Base-by-base conservation (phyloP, 2,888 invertebrate genomes). In the Lampropteryx suffumata region DNA sequence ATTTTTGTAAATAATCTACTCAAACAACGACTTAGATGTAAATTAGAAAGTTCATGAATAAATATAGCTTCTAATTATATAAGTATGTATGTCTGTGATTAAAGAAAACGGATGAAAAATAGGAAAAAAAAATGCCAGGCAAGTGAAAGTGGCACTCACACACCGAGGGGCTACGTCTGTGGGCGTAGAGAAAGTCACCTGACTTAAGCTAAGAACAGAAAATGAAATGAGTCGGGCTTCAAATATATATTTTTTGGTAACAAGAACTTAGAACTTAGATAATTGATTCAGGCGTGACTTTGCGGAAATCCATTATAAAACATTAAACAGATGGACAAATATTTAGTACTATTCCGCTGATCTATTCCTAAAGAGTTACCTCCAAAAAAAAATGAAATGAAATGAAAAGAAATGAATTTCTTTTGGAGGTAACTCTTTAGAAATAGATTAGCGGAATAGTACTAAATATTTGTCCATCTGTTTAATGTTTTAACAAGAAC, bases 81-180 rank as follows among this genome's bases (percentile, higher is more conserved):
- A 57, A 55, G 39, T 50, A 33, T 40, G 49, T 49, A 42, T 21
- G 47, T 43, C 26, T 14, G 35, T 45, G 14, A 56, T 57, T 57
- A 48, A 57, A 67, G 70, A 76, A 75, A 78, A 71, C 67, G 59
- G 58, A 67, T 65, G 64, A 75, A 76, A 69, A 80, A 80, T 74
- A 79, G 64, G 63, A 74, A 57, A 76, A n/a, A n/a, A 76, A 79
- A 81, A 80, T 72, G 64, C 62, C 36, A 46, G 42, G 55, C 26
- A 49, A 87, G 87, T 83, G 89, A 89, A 88, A 89, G 89, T 86
- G 67, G 51, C 76, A 79, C 84, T 8, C 81, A 82, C 82, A 88
- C 84, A 61, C 3, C 10, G 7, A 47, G 2, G 55, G 1, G 3
- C 4, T 65, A 39, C 48, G n/a, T 12, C n/a, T 78, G 88, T 88